phyloP scores from a whole-genome alignment of 2,113 vertebrate species.

The Calyptomena viridis region DNA sequence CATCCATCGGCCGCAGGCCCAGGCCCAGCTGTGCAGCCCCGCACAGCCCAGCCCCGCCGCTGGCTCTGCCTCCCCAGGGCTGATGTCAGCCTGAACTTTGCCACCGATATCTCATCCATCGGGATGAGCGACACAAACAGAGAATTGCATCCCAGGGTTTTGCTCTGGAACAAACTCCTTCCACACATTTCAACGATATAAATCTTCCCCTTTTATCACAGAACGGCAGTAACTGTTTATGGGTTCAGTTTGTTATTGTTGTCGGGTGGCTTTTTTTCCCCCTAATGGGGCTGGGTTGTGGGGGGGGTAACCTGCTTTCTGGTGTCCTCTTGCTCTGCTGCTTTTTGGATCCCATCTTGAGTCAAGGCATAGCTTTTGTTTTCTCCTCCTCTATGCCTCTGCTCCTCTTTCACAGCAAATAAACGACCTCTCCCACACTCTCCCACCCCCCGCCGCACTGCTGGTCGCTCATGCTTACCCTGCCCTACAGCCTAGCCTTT shows the following conservation, averaged over 20 bases:
- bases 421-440: neutral
- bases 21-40: neutral
- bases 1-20: neutral
- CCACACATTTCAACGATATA: slow-evolving; percentile 66
- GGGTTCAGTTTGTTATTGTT: neutral
- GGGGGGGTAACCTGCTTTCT: neutral
- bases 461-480: neutral
- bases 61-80: slow-evolving; percentile 62
- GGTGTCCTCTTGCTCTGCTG: neutral
- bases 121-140: slow-evolving; percentile 56
- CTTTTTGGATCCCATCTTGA: neutral
- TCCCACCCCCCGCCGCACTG: rapidly evolving
- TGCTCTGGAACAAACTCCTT: slow-evolving; percentile 56
- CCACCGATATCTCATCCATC: slow-evolving; percentile 68
- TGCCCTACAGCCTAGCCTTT: neutral
- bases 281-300: neutral
- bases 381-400: neutral
- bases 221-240: slow-evolving; percentile 33
- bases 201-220: slow-evolving; percentile 56
- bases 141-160: slow-evolving; percentile 38
- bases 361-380: neutral
- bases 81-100: slow-evolving; percentile 71
- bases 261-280: neutral
- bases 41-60: neutral
- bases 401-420: neutral